Percentiles rank a stretch among this genome's conserved stretches.
Conservation (phyloP, 2,797 vertebrate genomes). For the Melanotaenia maccullochi region DNA sequence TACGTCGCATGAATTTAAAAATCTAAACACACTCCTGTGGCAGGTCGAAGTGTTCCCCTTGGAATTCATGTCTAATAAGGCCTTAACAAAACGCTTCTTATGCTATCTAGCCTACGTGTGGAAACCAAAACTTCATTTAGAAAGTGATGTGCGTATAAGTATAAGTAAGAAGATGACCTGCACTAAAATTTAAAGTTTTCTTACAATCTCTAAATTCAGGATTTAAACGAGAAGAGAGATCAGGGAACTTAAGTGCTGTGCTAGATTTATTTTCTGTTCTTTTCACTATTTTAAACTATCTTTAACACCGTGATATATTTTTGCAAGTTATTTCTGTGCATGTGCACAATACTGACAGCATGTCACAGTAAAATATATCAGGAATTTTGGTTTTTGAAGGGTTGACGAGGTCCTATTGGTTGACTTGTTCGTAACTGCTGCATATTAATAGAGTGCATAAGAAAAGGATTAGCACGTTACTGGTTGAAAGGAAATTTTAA, state of each 20-base stretch:
- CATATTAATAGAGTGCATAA: conserved; percentile 54
- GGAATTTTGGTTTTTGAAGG: conserved; percentile 54
- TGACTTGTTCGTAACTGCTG: conserved; percentile 60
- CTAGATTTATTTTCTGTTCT: neutral
- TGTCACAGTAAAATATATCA: conserved; percentile 9
- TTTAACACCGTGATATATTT: neutral
- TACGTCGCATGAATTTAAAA: conserved; percentile 73
- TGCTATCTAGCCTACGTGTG: conserved; percentile 23
- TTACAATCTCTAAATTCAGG: neutral
- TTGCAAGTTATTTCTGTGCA: neutral
- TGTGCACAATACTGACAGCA: conserved; percentile 13
- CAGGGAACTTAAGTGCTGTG: neutral
- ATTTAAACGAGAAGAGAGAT: conserved; percentile 11
- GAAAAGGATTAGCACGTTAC: conserved; percentile 61
- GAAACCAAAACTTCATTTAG: conserved; percentile 39
- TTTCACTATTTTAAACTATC: neutral
- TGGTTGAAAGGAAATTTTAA: conserved; percentile 22
- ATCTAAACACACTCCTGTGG: conserved; percentile 68
- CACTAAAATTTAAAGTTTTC: neutral
- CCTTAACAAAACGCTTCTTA: conserved; percentile 23
- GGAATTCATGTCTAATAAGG: conserved; percentile 60
- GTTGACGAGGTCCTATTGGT: conserved; percentile 57
- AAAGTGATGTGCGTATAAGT: conserved; percentile 25
- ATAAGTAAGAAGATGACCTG: conserved; percentile 15
- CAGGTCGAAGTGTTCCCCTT: conserved; percentile 60